A percentile compares a stretch with the other conserved stretches of the same genome.
Conservation (phyloP, 2,797 vertebrate species). For the Bradypus variegatus region DNA sequence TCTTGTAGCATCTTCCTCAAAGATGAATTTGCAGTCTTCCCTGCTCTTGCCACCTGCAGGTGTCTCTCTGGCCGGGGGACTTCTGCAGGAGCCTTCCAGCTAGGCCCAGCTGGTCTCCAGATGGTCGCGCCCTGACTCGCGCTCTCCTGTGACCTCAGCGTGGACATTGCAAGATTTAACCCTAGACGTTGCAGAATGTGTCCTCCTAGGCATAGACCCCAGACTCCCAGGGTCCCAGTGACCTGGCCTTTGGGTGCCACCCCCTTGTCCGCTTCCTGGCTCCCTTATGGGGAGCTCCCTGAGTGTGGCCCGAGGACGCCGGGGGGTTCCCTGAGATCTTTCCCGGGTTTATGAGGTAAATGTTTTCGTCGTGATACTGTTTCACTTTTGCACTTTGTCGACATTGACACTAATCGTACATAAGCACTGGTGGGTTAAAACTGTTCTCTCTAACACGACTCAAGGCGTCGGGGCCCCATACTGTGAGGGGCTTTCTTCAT, state of each 20-base stretch:
- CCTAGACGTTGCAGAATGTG: too few relatives aligned
- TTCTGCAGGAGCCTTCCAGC: neutral
- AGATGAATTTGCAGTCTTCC: neutral
- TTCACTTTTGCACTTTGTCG: neutral
- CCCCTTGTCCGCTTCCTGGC: too few relatives aligned
- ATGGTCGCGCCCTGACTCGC: neutral
- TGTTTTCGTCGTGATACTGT: neutral
- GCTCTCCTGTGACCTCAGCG: too few relatives aligned
- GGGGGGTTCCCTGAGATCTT: neutral
- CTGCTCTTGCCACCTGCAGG: fast-evolving
- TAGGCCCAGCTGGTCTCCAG: neutral
- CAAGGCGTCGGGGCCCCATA: fast-evolving
- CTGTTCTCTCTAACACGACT: fast-evolving
- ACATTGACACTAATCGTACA: neutral
- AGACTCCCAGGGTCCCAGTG: too few relatives aligned
- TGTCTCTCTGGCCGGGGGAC: neutral
- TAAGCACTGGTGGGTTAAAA: neutral
- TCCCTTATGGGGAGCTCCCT: neutral
- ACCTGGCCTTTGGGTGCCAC: too few relatives aligned
- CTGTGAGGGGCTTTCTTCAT: fast-evolving
- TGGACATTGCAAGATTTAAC: too few relatives aligned
- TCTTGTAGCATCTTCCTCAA: neutral
- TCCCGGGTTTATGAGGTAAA: neutral
- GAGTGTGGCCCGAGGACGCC: neutral
- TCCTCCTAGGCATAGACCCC: too few relatives aligned